Conservation (phyloP, 2,797 vertebrate species). For the Serranus cabrilla region DNA sequence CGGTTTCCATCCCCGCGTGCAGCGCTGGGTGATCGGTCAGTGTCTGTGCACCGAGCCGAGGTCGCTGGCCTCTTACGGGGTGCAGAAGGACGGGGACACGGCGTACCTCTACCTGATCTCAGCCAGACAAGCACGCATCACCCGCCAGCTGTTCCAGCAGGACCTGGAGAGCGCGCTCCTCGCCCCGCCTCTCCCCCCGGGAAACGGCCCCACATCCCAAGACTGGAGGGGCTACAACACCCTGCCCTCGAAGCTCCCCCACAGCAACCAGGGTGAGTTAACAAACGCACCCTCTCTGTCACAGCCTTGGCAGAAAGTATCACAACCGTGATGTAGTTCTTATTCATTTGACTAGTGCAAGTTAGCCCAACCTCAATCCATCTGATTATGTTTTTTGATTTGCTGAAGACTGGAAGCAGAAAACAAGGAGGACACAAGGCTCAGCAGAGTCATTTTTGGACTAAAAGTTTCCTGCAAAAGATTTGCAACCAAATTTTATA, state of each 20-base stretch:
- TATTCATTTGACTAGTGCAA: background rate
- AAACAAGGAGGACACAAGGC: background rate
- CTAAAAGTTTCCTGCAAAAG: background rate
- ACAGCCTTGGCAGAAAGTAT: background rate
- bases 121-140: constrained; percentile 84
- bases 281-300: background rate
- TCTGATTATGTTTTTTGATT: background rate
- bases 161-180: constrained; percentile 85
- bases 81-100: constrained; percentile 88
- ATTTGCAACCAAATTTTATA: background rate
- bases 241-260: constrained; percentile 80
- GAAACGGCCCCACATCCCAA: constrained; percentile 64
- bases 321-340: background rate
- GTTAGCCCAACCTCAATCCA: background rate
- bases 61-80: constrained; percentile 91
- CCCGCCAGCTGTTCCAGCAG: constrained; percentile 87
- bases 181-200: constrained; percentile 49
- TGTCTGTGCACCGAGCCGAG: constrained; percentile 90
- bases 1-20: constrained; percentile 92
- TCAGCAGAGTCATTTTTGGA: background rate
- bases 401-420: too few species aligned
- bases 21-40: constrained; percentile 95
- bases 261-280: constrained; percentile 81
- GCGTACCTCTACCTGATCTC: constrained; percentile 95
- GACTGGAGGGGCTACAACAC: constrained; percentile 85